Evolutionary conservation across 2,888 invertebrate genomes (phyloP).

Genomic region (Drosophila incognita): DNA sequence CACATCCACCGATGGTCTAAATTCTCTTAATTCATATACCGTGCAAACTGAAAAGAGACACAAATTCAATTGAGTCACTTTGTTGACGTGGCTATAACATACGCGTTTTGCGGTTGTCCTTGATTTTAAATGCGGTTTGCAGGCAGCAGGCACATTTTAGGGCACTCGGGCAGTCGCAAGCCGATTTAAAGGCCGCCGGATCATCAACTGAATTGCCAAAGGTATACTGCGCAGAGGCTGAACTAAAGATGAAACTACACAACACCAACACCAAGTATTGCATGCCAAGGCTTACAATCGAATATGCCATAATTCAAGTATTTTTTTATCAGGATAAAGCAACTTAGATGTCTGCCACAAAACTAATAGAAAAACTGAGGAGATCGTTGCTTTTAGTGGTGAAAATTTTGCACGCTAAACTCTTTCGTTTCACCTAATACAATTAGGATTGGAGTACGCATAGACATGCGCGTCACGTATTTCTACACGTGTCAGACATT

Average conservation of each 20-base stretch:
- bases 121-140: conserved; percentile 23
- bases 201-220: neutral
- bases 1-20: conserved; percentile 46
- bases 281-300: neutral
- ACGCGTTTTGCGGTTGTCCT: conserved; percentile 49
- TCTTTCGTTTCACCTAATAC: neutral
- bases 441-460: neutral
- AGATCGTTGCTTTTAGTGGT: conserved; percentile 19
- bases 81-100: conserved; percentile 7
- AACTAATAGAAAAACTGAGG: conserved; percentile 18
- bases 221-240: neutral
- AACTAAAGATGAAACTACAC: neutral
- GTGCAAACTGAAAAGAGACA: conserved; percentile 53
- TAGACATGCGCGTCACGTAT: neutral
- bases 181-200: conserved; percentile 35
- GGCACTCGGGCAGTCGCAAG: conserved; percentile 45
- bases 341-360: neutral
- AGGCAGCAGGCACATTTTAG: conserved; percentile 66
- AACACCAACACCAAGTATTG: conserved; percentile 19
- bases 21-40: conserved; percentile 31
- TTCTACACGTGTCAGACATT: neutral
- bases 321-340: neutral
- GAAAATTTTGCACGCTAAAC: conserved; percentile 1
- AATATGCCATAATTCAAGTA: conserved; percentile 11
- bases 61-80: neutral